Base-by-base conservation (phyloP, 2,888 invertebrate species). In the Ormyrus thymus region DNA sequence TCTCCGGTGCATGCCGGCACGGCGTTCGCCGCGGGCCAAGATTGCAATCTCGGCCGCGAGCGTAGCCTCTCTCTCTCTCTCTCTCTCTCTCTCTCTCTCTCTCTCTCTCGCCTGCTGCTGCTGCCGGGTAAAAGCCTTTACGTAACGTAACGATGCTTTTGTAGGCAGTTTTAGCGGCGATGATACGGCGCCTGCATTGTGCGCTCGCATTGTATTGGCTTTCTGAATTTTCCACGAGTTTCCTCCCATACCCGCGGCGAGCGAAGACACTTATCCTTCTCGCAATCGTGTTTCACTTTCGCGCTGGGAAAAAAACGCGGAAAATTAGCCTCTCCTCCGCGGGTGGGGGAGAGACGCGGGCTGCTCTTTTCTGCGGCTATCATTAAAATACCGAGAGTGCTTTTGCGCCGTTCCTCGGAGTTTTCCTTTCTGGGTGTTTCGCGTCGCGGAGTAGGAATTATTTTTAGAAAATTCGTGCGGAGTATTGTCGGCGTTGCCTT, bases 31-130 rank as follows among this genome's bases (percentile, higher is more conserved):
- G 13, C 15, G 58, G 55, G 58, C 69, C 69, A 58, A 69, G 69
- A 69, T 69, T 69, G 48, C 48, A 15, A 69, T 69, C 69, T 69
- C 46, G 13, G 48, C 13, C 64, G 64, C 64, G 29, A 29, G 29
- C 29, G 29, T 29, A 29, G 29, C 29, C 29, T 43, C 46, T 15
- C 8, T 6, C 7, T n/a, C 11, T 51, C 11, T 45, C 11, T 51
- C 53, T 53, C 65, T n/a, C n/a, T n/a, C n/a, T n/a, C n/a, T 29
- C 45, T 13, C 7, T 5, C 6, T n/a, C 11, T 51, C 10, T 43
- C 11, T 50, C 51, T 65, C 65, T 50, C 8, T 65, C 43, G 15
- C 59, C 10, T 3, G n/a, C 3, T 51, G 7, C n/a, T n/a, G 11
- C 7, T 13, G 43, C 11, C 13, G 48, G 48, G 58, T 48, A 69